Conservation (phyloP, 2,113 vertebrate genomes). For the Uria aalge region DNA sequence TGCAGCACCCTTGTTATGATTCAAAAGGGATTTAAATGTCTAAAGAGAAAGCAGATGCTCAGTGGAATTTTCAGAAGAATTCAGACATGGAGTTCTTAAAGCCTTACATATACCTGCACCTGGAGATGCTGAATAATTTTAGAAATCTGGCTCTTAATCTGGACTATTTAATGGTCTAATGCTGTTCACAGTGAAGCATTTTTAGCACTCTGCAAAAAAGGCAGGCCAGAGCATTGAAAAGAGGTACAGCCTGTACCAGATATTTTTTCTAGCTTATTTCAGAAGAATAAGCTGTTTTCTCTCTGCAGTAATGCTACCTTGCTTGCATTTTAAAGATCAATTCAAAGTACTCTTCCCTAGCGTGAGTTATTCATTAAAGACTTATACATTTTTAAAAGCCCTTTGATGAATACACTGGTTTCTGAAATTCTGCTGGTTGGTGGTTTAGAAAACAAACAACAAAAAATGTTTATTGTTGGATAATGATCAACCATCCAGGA, state of each 20-base stretch:
- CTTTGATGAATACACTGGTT: neutral
- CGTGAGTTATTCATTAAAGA: neutral
- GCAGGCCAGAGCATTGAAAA: neutral
- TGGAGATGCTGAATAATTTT: neutral
- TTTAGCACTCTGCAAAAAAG: neutral
- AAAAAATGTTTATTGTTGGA: neutral
- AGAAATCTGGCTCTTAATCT: neutral
- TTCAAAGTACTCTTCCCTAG: neutral
- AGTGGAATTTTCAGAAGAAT: neutral
- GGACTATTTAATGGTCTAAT: neutral
- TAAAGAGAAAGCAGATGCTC: neutral
- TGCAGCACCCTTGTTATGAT: neutral
- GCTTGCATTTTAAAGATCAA: slow-evolving; percentile 5
- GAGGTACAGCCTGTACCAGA: neutral
- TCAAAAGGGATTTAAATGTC: neutral
- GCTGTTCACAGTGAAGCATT: neutral
- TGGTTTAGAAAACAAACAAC: slow-evolving; percentile 28
- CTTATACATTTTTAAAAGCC: slow-evolving; percentile 16
- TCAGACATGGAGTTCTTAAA: neutral
- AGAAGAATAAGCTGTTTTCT: neutral
- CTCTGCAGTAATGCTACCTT: neutral
- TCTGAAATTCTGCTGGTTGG: neutral
- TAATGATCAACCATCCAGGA: neutral
- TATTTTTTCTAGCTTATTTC: neutral
- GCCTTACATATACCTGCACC: neutral